Conservation (phyloP, 2,113 vertebrate genomes). For the Carollia perspicillata region DNA sequence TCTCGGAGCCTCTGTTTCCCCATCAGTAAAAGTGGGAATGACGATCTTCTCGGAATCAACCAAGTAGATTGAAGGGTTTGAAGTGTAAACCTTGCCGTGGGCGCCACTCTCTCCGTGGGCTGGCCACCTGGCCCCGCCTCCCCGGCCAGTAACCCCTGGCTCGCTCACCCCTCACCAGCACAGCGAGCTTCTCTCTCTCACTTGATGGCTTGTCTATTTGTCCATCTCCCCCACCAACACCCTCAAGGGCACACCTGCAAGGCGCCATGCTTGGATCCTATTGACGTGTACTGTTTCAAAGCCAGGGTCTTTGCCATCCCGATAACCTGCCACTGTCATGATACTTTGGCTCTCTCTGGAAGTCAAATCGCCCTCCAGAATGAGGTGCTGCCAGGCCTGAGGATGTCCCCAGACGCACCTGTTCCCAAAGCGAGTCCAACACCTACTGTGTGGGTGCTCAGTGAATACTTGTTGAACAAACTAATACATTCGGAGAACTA, state of each 20-base stretch:
- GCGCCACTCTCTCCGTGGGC: fast-evolving
- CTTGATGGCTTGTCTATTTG: neutral
- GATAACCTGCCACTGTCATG: neutral
- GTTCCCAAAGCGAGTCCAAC: neutral
- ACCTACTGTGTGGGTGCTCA: fast-evolving
- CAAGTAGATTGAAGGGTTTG: neutral
- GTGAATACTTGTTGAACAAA: neutral
- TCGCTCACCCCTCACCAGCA: fast-evolving
- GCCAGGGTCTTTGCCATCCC: no score
- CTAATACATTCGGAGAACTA: neutral
- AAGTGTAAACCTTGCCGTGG: neutral
- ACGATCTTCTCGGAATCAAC: neutral
- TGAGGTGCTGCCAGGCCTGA: fast-evolving
- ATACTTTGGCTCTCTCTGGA: neutral
- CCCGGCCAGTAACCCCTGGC: neutral
- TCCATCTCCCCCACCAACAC: neutral
- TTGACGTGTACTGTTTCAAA: neutral
- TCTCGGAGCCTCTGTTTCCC: neutral
- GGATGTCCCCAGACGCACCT: neutral
- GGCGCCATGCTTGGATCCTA: fast-evolving
- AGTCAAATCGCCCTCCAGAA: neutral
- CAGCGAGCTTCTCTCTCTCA: neutral
- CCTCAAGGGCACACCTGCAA: fast-evolving
- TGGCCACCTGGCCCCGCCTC: fast-evolving
- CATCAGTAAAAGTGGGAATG: neutral